A percentile compares a stretch with the other conserved stretches of the same genome.
These are phyloP conservation scores for Calcarius lapponicus DNA, from an alignment of 2,797 vertebrate species.

Conservation along the genomic window DNA sequence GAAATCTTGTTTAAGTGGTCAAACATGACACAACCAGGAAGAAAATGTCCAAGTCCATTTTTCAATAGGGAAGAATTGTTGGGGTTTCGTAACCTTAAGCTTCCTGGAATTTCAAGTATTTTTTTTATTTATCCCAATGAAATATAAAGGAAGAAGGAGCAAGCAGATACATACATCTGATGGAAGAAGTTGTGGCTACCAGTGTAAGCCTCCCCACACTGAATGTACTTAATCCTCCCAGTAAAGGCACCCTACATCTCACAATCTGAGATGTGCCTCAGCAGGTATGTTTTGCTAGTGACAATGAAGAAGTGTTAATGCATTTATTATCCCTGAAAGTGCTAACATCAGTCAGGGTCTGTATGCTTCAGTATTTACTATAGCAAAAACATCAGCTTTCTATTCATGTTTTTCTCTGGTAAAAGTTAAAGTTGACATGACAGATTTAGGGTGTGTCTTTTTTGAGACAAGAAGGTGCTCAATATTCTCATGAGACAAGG, in stretches of 20 bases:
- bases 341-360: not conserved
- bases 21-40: not conserved
- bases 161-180: not conserved
- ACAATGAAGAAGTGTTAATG: slow-evolving; percentile 29
- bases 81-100: not conserved
- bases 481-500: not conserved
- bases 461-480: not conserved
- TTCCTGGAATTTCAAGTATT: not conserved
- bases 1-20: not conserved
- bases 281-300: not conserved
- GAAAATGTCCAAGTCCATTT: not conserved
- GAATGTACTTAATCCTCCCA: not conserved
- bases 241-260: not conserved
- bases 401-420: not conserved
- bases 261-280: not conserved
- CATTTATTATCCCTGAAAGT: slow-evolving; percentile 25
- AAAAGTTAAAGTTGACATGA: not conserved
- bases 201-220: not conserved
- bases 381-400: not conserved
- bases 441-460: not conserved
- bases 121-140: not conserved
- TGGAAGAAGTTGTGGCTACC: not conserved
- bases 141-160: not conserved
- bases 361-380: not conserved
- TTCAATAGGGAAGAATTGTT: not conserved